Percentiles rank a stretch among this genome's conserved stretches.
Conservation (phyloP, 2,797 vertebrate genomes). For the Apogon hyalosoma region DNA sequence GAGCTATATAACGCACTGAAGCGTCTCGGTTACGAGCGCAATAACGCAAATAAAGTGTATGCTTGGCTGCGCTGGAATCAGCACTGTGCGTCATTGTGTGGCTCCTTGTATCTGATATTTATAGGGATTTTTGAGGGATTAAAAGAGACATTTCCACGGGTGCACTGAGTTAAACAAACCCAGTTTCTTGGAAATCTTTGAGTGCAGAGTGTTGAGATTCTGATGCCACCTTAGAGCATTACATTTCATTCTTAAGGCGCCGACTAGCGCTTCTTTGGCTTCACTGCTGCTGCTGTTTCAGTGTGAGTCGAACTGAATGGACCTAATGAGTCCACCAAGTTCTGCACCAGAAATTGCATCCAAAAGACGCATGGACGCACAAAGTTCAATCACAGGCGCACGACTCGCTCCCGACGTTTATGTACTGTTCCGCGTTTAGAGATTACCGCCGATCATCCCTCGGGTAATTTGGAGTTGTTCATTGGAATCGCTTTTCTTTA, state of each 20-base stretch:
- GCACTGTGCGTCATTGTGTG: too few species aligned
- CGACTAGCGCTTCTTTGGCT: constrained; percentile 74
- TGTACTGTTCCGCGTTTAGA: constrained; percentile 18
- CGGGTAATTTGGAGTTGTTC: constrained; percentile 54
- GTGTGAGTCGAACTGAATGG: neutral
- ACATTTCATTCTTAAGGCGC: constrained; percentile 73
- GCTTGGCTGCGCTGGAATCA: too few species aligned
- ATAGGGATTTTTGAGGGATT: too few species aligned
- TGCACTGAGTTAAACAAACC: constrained; percentile 12
- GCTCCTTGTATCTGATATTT: too few species aligned
- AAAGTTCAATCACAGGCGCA: constrained; percentile 9
- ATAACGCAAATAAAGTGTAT: constrained; percentile 6
- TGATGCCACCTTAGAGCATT: neutral
- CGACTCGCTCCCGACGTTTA: constrained; percentile 11
- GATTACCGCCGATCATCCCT: constrained; percentile 52
- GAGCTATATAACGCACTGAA: neutral
- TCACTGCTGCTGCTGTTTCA: constrained; percentile 47
- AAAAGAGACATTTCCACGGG: too few species aligned
- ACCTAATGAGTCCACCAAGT: constrained; percentile 25
- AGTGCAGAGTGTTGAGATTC: constrained; percentile 13
- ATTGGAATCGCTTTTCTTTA: constrained; percentile 61
- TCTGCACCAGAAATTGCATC: constrained; percentile 5
- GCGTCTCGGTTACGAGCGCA: neutral
- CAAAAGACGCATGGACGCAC: neutral
- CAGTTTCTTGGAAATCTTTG: constrained; percentile 13